Evolutionary conservation across 2,797 vertebrate species (phyloP).

Genomic region (Merluccius polli): DNA sequence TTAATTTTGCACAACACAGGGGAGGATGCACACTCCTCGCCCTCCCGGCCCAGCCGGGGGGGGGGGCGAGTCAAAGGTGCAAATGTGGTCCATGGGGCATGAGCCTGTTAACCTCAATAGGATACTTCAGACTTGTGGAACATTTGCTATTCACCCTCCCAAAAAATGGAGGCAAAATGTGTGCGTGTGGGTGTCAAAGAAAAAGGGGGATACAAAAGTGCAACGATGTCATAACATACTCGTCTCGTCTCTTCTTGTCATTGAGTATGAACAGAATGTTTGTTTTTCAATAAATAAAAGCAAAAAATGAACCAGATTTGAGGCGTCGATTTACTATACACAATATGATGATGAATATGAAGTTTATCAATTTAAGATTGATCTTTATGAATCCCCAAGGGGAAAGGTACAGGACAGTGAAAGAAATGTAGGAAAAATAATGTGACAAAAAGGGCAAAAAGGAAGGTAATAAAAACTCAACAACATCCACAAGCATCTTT

Average conservation of each 20-base stretch:
- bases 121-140: slow-evolving; percentile 49
- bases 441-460: neutral
- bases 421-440: neutral
- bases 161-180: slow-evolving; percentile 11
- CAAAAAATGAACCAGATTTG: slow-evolving; percentile 34
- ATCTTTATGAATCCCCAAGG: neutral
- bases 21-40: slow-evolving; percentile 41
- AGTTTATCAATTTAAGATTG: too few species aligned
- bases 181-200: neutral
- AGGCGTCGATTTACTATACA: neutral
- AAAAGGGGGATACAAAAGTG: neutral
- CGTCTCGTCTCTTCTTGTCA: neutral
- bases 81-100: slow-evolving; percentile 53
- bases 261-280: neutral
- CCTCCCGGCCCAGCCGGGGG: slow-evolving; percentile 47
- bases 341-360: too few species aligned
- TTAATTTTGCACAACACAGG: slow-evolving; percentile 54
- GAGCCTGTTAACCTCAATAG: slow-evolving; percentile 51
- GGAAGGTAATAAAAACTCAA: neutral
- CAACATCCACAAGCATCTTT: neutral
- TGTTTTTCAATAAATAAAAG: neutral
- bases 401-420: neutral
- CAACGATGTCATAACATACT: neutral
- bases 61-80: slow-evolving; percentile 55
- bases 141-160: slow-evolving; percentile 35